Base-by-base conservation (phyloP, 2,888 invertebrate genomes). In the Hydroisotoma schaefferi region DNA sequence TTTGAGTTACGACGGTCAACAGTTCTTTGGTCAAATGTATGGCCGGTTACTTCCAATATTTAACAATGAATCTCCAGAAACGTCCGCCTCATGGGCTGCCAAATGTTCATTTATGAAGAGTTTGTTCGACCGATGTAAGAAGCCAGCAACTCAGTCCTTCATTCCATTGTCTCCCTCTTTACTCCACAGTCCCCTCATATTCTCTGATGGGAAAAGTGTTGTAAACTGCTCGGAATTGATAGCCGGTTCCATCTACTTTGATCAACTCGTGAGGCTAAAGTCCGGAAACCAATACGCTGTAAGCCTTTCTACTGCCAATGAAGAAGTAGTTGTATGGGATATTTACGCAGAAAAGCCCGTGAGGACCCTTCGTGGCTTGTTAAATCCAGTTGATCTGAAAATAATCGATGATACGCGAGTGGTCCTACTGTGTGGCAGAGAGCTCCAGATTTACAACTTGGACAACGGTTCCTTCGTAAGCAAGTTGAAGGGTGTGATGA, bases 321-420 rank as follows among this genome's bases (percentile, higher is more conserved):
- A 88, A 71, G 88, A 89, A 76, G 85, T 92, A 40, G 84, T 84
- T 72, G 88, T 92, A 8, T 90, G 90, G 89, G 86, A 90, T 79
- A 83, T 88, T 18, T 79, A 81, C 68, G 81, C 79, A 77, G 85
- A 75, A 67, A 68, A 73, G 38, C 78, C 83, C 59, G 85, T 90
- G 0, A 79, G 90, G 22, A 85, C 84, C 55, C 77, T 92, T 63
- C 82, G 81, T 53, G 87, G 87, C 0, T 83, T 92, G 44, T 83
- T 86, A 1, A 86, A 88, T 73, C 92, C 92, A 0, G 29, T 49
- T 25, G 86, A 86, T 73, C 76, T 90, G 73, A 85, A 86, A 70
- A 86, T 90, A 54, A 87, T 90, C 54, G 88, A 89, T 74, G 70
- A 74, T 18, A 71, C 73, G 33, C 83, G 83, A 65, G 89, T 88